These are phyloP conservation scores for Chironomus tentans DNA, from an alignment of 2,888 invertebrate species.

Conservation along the genomic window DNA sequence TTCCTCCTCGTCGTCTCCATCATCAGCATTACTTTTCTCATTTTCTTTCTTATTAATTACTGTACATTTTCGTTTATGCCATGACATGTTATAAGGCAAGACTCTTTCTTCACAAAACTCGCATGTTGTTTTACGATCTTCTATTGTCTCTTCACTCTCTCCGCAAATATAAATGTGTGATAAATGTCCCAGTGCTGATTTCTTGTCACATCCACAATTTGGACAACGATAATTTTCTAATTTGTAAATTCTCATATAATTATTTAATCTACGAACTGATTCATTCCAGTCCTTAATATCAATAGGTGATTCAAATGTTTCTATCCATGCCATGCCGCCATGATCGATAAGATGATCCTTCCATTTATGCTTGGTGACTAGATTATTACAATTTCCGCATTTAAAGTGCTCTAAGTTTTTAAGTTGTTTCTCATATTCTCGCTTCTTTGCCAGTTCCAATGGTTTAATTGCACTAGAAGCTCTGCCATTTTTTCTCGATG, in stretches of 20 bases:
- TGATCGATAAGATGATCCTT: background rate
- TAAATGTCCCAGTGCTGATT: conserved; percentile 18
- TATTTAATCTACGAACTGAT: background rate
- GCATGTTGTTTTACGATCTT: background rate
- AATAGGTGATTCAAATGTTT: conserved; percentile 1
- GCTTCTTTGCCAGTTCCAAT: background rate
- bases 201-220: background rate
- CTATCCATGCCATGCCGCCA: conserved; percentile 2
- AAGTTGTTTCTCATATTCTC: background rate
- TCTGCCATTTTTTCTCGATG: background rate
- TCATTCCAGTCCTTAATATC: conserved; percentile 1
- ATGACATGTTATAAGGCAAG: background rate
- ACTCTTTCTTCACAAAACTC: background rate
- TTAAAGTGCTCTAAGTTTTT: background rate
- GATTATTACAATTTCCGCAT: background rate
- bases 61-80: background rate
- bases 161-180: conserved; percentile 4
- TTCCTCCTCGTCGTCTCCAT: background rate
- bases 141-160: background rate
- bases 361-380: conserved; percentile 11
- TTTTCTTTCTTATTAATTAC: background rate
- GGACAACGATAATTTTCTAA: background rate
- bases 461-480: background rate
- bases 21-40: too few relatives aligned
- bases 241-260: background rate